Base-by-base conservation (phyloP, 2,113 vertebrate species). In the Puma concolor region DNA sequence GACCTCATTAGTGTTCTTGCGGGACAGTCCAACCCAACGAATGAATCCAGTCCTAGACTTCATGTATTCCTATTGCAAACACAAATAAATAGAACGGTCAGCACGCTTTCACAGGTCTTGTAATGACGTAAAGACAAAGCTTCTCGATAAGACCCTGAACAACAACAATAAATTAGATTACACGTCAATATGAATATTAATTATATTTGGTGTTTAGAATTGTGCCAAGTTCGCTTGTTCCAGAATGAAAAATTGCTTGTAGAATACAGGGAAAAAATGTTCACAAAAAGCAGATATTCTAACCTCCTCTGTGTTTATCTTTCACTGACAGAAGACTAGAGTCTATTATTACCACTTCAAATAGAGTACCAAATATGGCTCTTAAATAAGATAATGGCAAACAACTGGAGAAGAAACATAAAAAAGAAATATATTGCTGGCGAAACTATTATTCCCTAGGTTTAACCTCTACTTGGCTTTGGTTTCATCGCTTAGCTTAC, bases 21-120 rank as follows among this genome's bases (percentile, higher is more conserved):
- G 95, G 15, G 97, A 98, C 33, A 98, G 88, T 86, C 98, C 96
- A 80, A 97, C 21, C 98, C 98, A 98, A 36, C 98, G 98, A 50
- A 91, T 83, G 0, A 79, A 86, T 69, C 2, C 27, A 29, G 88
- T 97, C 41, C 97, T 98, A 54, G 0, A 2, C 91, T 60, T 86
- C 81, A 98, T 36, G 33, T 97, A 98, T 16, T 97, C 52, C 98
- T 98, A 36, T 94, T 74, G 31, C 0, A 89, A 88, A 91, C 12
- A 88, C 19, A 98, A 86, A 83, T 29, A 71, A 44, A 63, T 48
- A n/a, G 23, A 50, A 31, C 31, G 31, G 15, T 97, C 25, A 97
- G 81, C 54, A 25, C 6, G 7, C 19, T 19, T 50, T 33, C 25
- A 31, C 2, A 60, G 27, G 19, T 64, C 48, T 38, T 79, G 16